These are phyloP conservation scores for Perca flavescens DNA, from an alignment of 2,113 vertebrate genomes.

Conservation along the genomic window DNA sequence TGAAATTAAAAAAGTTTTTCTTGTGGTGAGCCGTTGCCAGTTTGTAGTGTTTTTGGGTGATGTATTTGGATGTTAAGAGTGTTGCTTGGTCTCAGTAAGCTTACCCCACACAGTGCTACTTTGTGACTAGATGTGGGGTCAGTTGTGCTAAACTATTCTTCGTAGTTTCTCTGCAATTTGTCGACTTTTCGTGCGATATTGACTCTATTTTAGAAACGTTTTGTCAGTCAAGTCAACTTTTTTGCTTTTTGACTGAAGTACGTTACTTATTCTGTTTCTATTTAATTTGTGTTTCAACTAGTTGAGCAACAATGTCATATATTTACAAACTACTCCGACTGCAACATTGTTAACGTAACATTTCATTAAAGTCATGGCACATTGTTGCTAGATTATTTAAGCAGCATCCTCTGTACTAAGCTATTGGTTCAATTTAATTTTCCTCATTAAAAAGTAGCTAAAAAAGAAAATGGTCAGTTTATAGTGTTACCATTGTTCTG, in stretches of 20 bases:
- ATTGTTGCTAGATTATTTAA: neutral
- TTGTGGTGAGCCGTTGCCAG: neutral
- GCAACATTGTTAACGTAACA: neutral
- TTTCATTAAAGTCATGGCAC: neutral
- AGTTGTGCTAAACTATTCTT: conserved; percentile 60
- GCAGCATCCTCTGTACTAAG: neutral
- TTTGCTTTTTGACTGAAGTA: neutral
- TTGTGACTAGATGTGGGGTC: conserved; percentile 41
- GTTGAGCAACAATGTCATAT: neutral
- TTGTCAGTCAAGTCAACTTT: neutral
- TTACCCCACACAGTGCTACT: neutral
- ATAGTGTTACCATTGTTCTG: neutral
- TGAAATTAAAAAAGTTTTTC: conserved; percentile 29
- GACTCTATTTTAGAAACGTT: conserved; percentile 4
- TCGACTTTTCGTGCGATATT: conserved; percentile 11
- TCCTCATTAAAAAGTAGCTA: no score
- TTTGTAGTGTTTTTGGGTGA: neutral
- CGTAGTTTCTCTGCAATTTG: conserved; percentile 32
- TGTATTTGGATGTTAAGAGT: neutral
- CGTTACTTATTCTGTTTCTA: neutral
- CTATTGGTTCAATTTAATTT: neutral
- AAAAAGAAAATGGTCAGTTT: neutral
- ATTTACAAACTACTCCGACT: neutral
- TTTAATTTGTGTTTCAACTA: neutral
- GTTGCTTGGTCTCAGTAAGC: neutral